Conservation (phyloP, 2,888 invertebrate genomes). For the Microctonus aethiopoides region DNA sequence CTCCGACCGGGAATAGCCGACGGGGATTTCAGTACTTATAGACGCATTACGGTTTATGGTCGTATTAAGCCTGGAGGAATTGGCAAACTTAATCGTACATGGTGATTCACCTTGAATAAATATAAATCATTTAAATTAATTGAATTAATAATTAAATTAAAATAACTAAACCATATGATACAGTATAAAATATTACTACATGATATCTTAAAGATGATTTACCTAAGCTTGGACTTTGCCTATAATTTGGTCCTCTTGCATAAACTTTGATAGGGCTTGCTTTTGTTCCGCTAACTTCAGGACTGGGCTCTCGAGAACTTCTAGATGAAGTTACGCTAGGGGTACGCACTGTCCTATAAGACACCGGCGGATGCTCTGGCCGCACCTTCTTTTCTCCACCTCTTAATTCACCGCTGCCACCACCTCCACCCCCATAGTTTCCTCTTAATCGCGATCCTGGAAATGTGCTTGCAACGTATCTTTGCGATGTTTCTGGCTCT, state of each 20-base stretch:
- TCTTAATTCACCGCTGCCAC: constrained; percentile 52
- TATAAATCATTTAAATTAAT: constrained; percentile 6
- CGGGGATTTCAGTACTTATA: neutral
- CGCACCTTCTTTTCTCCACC: constrained; percentile 59
- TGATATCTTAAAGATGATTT: constrained; percentile 25
- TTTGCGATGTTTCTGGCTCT: constrained; percentile 54
- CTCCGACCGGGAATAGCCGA: neutral
- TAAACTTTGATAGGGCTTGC: constrained; percentile 51
- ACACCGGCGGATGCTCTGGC: constrained; percentile 65
- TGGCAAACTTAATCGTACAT: constrained; percentile 1
- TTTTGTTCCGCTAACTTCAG: constrained; percentile 59
- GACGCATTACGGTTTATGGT: neutral
- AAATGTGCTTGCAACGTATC: constrained; percentile 58
- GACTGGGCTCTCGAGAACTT: constrained; percentile 71
- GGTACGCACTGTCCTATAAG: constrained; percentile 66
- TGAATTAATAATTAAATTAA: neutral
- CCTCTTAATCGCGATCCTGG: constrained; percentile 52
- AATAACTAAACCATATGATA: neutral
- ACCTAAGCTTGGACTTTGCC: constrained; percentile 47
- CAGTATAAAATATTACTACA: neutral
- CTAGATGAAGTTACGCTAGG: constrained; percentile 53
- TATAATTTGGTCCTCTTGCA: constrained; percentile 52
- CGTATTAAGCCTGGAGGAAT: neutral
- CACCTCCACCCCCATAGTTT: constrained; percentile 53
- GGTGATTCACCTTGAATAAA: constrained; percentile 11